Evolutionary conservation across 2,113 vertebrate species (phyloP), one percentile per base, ranked within the genome.

Genomic region (Malaclemys terrapin): DNA sequence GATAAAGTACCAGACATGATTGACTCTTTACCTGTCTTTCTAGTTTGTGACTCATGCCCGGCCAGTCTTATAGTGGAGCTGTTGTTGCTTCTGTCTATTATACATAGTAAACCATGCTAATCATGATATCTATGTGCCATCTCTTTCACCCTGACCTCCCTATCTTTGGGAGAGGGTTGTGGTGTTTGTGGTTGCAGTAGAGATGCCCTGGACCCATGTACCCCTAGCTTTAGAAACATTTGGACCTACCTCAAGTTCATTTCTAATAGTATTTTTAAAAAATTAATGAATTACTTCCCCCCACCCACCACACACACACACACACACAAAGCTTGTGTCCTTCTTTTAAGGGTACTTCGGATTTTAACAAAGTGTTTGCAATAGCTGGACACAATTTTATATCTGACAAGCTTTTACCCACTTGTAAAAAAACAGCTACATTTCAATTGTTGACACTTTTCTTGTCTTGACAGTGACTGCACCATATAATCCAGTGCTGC

Each of bases 41-140:
- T 95, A 86, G 91, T 95, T 93, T 84, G 54, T 98, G 95, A 97
- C 82, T 98, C 95, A 97, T 47, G 65, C 42, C 56, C 94, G 90
- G 93, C 89, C 49, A 96, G 38, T 29, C 80, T 89, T 82, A 84
- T 20, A 45, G 72, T 88, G 8, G 72, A 59, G 45, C 84, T 91
- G 49, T 54, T 42, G 81, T 53, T 89, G 2, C 93, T 97, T 95
- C 82, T 94, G 59, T 72, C 85, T 91, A 53, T 42, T 19, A 42
- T 59, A 59, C 45, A 76, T 2, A 4, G 45, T 80, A 65, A 62
- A 35, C 19, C 8, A 84, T 29, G 72, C 78, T 95, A 50, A 92
- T 56, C 69, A 94, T 82, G 35, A 85, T 50, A 38, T 24, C n/a
- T 19, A 1, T 22, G 8, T 84, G 11, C n/a, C 49, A 85, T 0